phyloP scores from a whole-genome alignment of 2,797 vertebrate species.

The Anabacerthia variegaticeps region DNA sequence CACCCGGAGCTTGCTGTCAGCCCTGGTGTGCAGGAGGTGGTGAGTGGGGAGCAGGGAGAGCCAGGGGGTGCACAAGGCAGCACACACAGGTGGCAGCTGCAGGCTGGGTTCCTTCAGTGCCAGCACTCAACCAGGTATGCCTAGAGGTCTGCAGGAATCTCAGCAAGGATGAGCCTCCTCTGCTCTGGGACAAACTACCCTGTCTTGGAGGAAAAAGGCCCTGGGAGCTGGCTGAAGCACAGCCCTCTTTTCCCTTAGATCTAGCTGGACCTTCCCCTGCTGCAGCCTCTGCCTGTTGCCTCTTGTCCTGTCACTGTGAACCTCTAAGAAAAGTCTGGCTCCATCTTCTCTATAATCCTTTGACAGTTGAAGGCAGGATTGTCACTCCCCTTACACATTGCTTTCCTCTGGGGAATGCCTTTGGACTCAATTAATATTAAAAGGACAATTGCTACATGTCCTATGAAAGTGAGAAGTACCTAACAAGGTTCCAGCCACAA shows the following conservation, averaged over 20 bases:
- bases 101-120: not conserved
- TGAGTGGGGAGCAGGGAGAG: not conserved
- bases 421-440: not conserved
- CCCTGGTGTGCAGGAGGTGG: not conserved
- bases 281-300: not conserved
- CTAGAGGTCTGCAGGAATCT: not conserved
- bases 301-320: not conserved
- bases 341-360: not conserved
- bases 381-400: not conserved
- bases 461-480: not conserved
- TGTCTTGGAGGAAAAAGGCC: not conserved
- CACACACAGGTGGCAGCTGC: not conserved
- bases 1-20: accelerated
- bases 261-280: not conserved
- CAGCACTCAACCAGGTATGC: not conserved
- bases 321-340: not conserved
- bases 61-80: not conserved
- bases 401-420: not conserved
- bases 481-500: not conserved
- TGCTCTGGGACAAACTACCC: not conserved
- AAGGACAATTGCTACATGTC: not conserved
- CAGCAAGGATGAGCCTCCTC: not conserved
- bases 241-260: not conserved
- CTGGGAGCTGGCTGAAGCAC: not conserved
- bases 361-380: not conserved